Conservation (phyloP, 2,797 vertebrate species). For the Acrossocheilus fasciatus region DNA sequence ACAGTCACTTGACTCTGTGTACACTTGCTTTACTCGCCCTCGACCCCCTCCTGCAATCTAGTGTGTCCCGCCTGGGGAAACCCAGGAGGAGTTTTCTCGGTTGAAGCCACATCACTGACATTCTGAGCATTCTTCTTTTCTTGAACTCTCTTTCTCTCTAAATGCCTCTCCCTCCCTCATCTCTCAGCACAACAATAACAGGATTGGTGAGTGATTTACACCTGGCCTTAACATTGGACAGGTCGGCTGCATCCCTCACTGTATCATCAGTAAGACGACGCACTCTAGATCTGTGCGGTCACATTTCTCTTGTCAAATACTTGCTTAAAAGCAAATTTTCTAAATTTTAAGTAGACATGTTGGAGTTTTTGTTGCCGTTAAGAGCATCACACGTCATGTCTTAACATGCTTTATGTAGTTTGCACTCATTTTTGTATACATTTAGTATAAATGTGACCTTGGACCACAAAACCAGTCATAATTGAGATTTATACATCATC, state of each 20-base stretch:
- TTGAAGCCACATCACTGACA: slow-evolving; percentile 70
- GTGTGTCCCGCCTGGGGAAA: slow-evolving; percentile 61
- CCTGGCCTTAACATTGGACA: slow-evolving; percentile 41
- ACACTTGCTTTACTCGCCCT: slow-evolving; percentile 23
- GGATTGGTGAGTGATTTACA: slow-evolving; percentile 47
- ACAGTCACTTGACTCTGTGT: slow-evolving; percentile 7
- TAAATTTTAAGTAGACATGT: neutral
- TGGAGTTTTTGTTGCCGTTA: neutral
- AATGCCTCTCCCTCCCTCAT: slow-evolving; percentile 58
- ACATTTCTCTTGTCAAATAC: neutral
- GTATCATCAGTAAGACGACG: neutral
- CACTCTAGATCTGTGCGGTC: neutral
- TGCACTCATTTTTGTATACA: neutral
- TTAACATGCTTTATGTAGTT: neutral
- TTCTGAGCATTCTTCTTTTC: slow-evolving; percentile 77
- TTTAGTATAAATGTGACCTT: neutral
- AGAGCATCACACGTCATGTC: neutral
- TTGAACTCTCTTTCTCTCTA: slow-evolving; percentile 64
- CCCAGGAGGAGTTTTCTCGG: slow-evolving; percentile 49
- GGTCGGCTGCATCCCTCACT: neutral
- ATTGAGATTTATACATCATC: too few relatives aligned
- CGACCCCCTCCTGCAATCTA: neutral
- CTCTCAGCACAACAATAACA: slow-evolving; percentile 61
- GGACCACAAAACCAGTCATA: too few relatives aligned
- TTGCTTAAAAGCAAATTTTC: neutral